Evolutionary conservation across 2,113 vertebrate genomes (phyloP).

Genomic region (Xiphophorus couchianus): DNA sequence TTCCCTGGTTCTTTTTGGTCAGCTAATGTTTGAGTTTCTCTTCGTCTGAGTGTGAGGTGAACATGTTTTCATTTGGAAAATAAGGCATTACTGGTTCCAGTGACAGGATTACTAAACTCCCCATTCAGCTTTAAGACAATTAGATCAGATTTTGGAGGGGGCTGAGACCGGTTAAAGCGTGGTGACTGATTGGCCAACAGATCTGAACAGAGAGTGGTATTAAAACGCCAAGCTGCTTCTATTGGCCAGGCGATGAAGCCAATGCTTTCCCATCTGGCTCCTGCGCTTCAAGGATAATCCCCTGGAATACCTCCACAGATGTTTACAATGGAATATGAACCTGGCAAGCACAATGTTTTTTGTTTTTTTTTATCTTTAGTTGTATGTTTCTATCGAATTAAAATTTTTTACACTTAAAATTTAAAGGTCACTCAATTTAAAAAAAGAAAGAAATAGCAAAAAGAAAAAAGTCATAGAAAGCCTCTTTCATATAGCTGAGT

Average conservation of each 20-base stretch:
- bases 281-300: slow-evolving; percentile 81
- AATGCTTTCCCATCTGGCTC: slow-evolving; percentile 77
- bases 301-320: slow-evolving; percentile 79
- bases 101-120: slow-evolving; percentile 76
- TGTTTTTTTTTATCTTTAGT: neutral
- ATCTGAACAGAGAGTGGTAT: slow-evolving; percentile 68
- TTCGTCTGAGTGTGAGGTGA: slow-evolving; percentile 7
- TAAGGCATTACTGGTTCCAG: slow-evolving; percentile 66
- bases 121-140: slow-evolving; percentile 75
- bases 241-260: slow-evolving; percentile 64
- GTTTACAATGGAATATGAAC: slow-evolving; percentile 64
- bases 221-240: slow-evolving; percentile 43
- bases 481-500: neutral
- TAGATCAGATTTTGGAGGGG: slow-evolving; percentile 74
- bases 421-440: neutral
- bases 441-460: neutral
- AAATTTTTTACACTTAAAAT: neutral
- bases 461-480: neutral
- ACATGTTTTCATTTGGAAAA: slow-evolving; percentile 62
- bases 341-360: slow-evolving; percentile 17
- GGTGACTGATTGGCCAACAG: slow-evolving; percentile 65
- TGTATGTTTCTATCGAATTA: too few species aligned
- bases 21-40: neutral
- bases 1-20: neutral
- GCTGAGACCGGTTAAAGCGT: slow-evolving; percentile 40